Conservation (phyloP, 1,140 invertebrate species). For the Rhagoletis zephyria region DNA sequence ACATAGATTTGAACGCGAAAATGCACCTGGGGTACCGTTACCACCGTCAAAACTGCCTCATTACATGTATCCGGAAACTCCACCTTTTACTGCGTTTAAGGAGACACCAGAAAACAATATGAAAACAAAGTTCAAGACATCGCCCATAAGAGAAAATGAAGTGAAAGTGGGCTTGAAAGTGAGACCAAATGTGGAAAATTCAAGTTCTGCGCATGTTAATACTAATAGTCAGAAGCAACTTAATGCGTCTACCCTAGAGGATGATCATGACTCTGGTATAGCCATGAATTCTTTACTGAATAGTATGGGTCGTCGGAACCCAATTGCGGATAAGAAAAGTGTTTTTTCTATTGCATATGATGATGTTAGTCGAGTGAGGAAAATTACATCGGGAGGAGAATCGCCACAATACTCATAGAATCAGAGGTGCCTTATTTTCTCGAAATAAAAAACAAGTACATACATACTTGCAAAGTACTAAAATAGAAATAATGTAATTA, state of each 20-base stretch:
- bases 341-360: constrained; percentile 94
- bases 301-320: constrained; percentile 77
- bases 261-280: constrained; percentile 83
- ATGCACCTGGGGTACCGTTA: constrained; percentile 78
- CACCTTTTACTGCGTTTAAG: constrained; percentile 63
- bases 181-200: constrained; percentile 60
- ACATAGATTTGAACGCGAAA: constrained; percentile 81
- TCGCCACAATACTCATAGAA: constrained; percentile 69
- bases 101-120: constrained; percentile 55
- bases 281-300: constrained; percentile 78
- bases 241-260: constrained; percentile 75
- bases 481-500: not conserved
- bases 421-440: not conserved
- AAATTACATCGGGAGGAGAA: constrained; percentile 70
- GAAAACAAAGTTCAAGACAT: constrained; percentile 63
- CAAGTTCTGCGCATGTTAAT: constrained; percentile 47
- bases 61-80: constrained; percentile 77
- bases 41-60: constrained; percentile 79
- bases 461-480: not conserved
- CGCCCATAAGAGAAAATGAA: constrained; percentile 71
- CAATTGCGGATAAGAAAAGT: constrained; percentile 91
- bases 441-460: not conserved
- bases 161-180: constrained; percentile 67
- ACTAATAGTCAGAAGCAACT: constrained; percentile 64
- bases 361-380: constrained; percentile 78